Conservation (phyloP, 2,113 vertebrate species). For the Parus major region DNA sequence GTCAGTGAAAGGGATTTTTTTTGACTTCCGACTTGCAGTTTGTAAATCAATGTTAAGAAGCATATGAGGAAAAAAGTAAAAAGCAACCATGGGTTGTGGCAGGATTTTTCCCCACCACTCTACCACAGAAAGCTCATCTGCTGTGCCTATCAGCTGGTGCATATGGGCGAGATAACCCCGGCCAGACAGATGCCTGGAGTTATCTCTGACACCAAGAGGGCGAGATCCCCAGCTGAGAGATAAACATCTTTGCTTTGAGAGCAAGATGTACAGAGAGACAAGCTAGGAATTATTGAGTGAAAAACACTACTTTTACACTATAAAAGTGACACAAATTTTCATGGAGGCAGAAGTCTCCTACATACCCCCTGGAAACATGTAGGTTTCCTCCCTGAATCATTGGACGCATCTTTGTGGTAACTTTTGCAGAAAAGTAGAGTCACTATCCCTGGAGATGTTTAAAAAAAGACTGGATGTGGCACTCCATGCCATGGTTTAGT, state of each 20-base stretch:
- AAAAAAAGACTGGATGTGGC: not conserved
- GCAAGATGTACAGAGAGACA: not conserved
- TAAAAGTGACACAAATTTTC: not conserved
- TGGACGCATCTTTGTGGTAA: fast-evolving
- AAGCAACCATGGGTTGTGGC: not conserved
- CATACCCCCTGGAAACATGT: not conserved
- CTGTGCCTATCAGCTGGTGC: not conserved
- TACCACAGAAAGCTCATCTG: too few relatives aligned
- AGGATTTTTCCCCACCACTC: not conserved
- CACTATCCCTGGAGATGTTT: not conserved
- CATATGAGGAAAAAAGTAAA: not conserved
- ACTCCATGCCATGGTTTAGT: not conserved
- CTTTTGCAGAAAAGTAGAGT: not conserved
- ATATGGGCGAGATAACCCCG: not conserved
- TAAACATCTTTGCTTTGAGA: not conserved
- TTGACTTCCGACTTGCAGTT: not conserved
- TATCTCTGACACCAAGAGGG: not conserved
- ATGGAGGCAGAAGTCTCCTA: not conserved
- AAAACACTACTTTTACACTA: not conserved
- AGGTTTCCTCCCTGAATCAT: fast-evolving
- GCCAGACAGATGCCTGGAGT: too few relatives aligned
- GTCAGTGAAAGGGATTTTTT: fast-evolving
- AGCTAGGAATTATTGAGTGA: not conserved
- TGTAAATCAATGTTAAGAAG: not conserved
- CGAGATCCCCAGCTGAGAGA: not conserved